These are phyloP conservation scores for Pyrocoelia pectoralis DNA, from an alignment of 2,888 invertebrate genomes.

Conservation along the genomic window DNA sequence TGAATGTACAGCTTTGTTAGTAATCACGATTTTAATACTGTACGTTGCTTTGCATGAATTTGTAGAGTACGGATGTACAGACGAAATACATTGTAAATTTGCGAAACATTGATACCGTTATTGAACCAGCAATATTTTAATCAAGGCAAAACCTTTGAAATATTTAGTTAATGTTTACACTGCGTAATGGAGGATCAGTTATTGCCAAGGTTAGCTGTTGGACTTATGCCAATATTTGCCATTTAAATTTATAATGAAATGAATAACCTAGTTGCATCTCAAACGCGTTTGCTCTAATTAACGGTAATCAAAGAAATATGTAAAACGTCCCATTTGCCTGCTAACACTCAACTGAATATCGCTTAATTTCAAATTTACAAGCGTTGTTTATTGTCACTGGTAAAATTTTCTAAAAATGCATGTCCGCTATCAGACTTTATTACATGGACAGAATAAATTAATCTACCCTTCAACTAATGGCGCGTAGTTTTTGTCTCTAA, in stretches of 20 bases:
- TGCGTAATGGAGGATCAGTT: slow-evolving; percentile 44
- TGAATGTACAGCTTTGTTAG: neutral
- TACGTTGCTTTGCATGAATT: too few relatives aligned
- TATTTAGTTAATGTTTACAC: slow-evolving; percentile 45
- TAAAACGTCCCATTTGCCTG: too few relatives aligned
- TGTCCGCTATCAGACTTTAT: neutral
- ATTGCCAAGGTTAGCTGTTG: slow-evolving; percentile 20
- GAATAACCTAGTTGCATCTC: neutral
- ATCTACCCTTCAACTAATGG: neutral
- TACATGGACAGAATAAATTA: neutral
- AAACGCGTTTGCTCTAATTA: neutral
- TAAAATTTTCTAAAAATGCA: neutral
- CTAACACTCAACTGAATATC: too few relatives aligned
- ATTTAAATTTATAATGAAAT: neutral
- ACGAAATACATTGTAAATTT: slow-evolving; percentile 12
- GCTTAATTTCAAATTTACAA: neutral
- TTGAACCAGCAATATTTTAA: slow-evolving; percentile 47
- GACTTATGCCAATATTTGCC: slow-evolving; percentile 12
- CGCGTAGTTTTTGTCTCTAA: neutral
- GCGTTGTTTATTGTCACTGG: neutral
- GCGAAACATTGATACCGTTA: slow-evolving; percentile 45
- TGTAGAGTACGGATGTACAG: too few relatives aligned
- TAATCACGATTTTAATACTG: neutral
- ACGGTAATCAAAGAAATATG: too few relatives aligned
- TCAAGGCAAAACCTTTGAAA: slow-evolving; percentile 41